Evolutionary conservation across 2,888 invertebrate species (phyloP), one percentile per base, ranked within the genome.

Genomic region (Galerucella calmariensis): DNA sequence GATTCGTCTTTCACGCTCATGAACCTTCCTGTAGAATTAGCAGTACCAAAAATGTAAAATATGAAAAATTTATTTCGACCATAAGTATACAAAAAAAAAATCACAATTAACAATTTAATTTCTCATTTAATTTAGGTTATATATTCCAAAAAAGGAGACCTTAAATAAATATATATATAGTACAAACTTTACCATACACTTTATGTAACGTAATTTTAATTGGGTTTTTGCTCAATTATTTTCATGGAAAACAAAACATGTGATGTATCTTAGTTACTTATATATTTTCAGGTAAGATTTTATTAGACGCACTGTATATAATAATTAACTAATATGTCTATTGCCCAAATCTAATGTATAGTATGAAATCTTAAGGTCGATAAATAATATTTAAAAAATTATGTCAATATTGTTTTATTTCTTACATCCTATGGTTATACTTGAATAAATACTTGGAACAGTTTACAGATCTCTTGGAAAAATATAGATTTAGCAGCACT

Each of bases 211-310:
- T 62, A 72, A 72, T 70, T 74, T 67, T 66, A 65, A 69, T 71
- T 73, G 78, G 72, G 72, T 76, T 78, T 70, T 78, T 77, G 78
- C 78, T 78, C 78, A 78, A 78, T 71, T 74, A 67, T 72, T 70
- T 72, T 77, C 41, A 62, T 74, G 65, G 65, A 69, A 65, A 56
- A 70, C 35, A 68, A 68, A 48, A 11, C 71, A 72, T 75, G 72
- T 75, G 76, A 75, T 71, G 74, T 78, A 77, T 68, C 44, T 56
- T 65, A 73, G 66, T 72, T 75, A 67, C 74, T 71, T 71, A 75
- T 62, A 73, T 77, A 69, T 67, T 71, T 77, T 77, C 67, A 72
- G 65, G 70, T 67, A 72, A 76, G 67, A 61, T 44, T 76, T 71
- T 74, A 69, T 73, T 78, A 73, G 72, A 72, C 67, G 78, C 78